Percentiles rank a stretch among this genome's conserved stretches.
phyloP scores from a whole-genome alignment of 1,140 invertebrate genomes.

The Achatina immaculata region DNA sequence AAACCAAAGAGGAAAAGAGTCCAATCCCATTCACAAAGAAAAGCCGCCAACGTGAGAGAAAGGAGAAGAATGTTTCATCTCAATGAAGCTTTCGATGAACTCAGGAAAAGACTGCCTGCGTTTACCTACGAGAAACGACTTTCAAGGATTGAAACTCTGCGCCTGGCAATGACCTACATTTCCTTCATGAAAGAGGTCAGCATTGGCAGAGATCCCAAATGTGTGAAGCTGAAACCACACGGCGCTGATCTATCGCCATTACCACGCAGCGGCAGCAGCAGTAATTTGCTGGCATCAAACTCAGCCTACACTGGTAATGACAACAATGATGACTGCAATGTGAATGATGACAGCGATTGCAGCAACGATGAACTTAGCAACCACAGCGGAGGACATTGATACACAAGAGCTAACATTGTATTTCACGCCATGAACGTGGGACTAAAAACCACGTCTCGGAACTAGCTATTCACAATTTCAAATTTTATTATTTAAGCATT shows the following conservation, averaged over 20 bases:
- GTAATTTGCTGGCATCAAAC: neutral
- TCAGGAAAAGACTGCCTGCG: slow-evolving; percentile 63
- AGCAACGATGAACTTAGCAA: slow-evolving; percentile 39
- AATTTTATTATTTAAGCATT: too few relatives aligned
- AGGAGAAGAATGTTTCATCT: slow-evolving; percentile 68
- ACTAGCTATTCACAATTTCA: too few relatives aligned
- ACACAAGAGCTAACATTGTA: neutral
- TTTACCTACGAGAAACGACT: slow-evolving; percentile 66
- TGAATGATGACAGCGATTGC: slow-evolving; percentile 34
- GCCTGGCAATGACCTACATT: slow-evolving; percentile 95
- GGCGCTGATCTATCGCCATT: slow-evolving; percentile 10
- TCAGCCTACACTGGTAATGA: neutral
- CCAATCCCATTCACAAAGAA: slow-evolving; percentile 59
- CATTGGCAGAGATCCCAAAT: slow-evolving; percentile 51
- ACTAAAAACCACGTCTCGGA: too few relatives aligned
- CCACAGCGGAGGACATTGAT: slow-evolving; percentile 9
- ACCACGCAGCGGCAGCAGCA: neutral
- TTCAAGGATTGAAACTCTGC: slow-evolving; percentile 85
- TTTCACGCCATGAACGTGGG: neutral
- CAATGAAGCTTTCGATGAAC: slow-evolving; percentile 69
- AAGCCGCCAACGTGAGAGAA: slow-evolving; percentile 69
- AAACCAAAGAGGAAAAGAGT: slow-evolving; percentile 62
- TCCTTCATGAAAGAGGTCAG: slow-evolving; percentile 96
- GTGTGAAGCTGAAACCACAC: slow-evolving; percentile 48
- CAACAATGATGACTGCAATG: slow-evolving; percentile 18